Evolutionary conservation across 2,797 vertebrate genomes (phyloP).

Genomic region (Gymnopithys bicolor): DNA sequence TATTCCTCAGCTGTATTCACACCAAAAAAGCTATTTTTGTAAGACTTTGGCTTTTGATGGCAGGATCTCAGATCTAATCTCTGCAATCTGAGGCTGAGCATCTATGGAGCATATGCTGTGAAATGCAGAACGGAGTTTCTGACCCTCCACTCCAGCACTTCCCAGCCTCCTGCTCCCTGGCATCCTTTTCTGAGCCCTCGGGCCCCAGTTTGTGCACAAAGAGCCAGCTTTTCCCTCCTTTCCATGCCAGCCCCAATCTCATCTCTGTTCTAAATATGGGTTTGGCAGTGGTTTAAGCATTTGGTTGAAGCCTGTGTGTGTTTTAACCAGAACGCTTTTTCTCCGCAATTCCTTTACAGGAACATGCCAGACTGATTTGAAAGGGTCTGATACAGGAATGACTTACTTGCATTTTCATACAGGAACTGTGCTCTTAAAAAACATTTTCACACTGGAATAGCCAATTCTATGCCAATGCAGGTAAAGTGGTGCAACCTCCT

Average conservation of each 20-base stretch:
- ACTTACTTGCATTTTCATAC: neutral
- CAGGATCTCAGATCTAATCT: neutral
- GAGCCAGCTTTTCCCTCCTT: slow-evolving; percentile 31
- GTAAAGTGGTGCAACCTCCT: neutral
- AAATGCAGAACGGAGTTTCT: neutral
- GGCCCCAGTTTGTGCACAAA: slow-evolving; percentile 25
- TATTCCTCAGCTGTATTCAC: neutral
- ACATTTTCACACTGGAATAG: neutral
- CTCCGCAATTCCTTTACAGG: neutral
- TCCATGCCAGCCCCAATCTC: slow-evolving; percentile 8
- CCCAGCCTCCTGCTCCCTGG: neutral
- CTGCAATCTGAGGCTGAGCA: neutral
- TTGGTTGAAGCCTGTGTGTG: neutral
- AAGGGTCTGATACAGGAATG: neutral
- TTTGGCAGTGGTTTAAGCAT: neutral
- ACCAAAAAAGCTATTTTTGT: neutral
- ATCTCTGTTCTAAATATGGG: neutral
- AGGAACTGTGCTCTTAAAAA: neutral
- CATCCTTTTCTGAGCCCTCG: neutral
- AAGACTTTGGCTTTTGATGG: neutral
- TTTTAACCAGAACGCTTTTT: neutral
- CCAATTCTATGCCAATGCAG: rapidly evolving
- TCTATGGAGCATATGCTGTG: slow-evolving; percentile 18
- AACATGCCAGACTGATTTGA: neutral
- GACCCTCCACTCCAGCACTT: slow-evolving; percentile 52